phyloP scores from a whole-genome alignment of 2,113 vertebrate genomes.

The Ivindomyrus marchei region DNA sequence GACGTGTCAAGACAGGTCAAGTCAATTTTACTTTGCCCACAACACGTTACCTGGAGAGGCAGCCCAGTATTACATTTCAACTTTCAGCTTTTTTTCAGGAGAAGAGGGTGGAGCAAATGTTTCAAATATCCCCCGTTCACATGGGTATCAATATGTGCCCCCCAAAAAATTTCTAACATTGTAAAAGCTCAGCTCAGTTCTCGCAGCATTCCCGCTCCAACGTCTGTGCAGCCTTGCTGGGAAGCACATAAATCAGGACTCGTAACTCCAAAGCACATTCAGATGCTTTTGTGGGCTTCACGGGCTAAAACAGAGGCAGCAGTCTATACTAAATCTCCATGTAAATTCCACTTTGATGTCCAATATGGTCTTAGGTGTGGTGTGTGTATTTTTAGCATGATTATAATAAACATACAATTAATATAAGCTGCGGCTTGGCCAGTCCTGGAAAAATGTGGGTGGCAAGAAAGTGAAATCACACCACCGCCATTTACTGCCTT shows the following conservation, averaged over 20 bases:
- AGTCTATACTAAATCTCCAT: not conserved
- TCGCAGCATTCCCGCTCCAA: not conserved
- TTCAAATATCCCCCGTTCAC: not conserved
- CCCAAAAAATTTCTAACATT: not conserved
- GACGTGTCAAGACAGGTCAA: not conserved
- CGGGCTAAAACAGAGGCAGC: not conserved
- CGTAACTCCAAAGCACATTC: not conserved
- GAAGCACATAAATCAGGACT: not conserved
- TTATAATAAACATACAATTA: slow-evolving; percentile 45
- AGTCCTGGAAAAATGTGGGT: slow-evolving; percentile 26
- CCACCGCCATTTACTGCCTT: slow-evolving; percentile 24
- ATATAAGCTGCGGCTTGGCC: slow-evolving; percentile 31
- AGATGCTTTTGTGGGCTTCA: not conserved
- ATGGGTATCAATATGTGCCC: not conserved
- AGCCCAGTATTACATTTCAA: no score
- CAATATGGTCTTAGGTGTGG: slow-evolving; percentile 19
- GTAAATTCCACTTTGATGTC: slow-evolving; percentile 1
- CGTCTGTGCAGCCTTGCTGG: slow-evolving; percentile 5
- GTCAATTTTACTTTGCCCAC: not conserved
- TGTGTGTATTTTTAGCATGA: slow-evolving; percentile 36
- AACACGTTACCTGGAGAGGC: not conserved
- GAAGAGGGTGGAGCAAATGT: not conserved
- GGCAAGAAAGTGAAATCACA: slow-evolving; percentile 35
- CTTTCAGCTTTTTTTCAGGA: not conserved
- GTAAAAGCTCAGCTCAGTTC: not conserved